These are phyloP conservation scores for Lepilemur septentrionalis DNA, from an alignment of 2,797 vertebrate species.

Conservation along the genomic window DNA sequence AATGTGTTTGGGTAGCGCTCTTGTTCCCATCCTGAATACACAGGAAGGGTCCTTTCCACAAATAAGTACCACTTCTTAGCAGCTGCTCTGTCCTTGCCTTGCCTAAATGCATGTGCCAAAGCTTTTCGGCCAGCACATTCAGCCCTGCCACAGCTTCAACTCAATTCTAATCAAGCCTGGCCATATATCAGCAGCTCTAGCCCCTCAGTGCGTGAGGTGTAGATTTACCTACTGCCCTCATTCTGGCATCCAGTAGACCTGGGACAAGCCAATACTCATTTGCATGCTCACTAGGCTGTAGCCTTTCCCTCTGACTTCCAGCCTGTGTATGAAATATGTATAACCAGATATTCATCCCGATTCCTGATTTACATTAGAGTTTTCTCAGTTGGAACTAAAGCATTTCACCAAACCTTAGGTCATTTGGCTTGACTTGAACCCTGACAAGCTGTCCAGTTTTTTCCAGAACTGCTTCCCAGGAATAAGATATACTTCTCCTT, in stretches of 20 bases:
- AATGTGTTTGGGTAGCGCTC: neutral
- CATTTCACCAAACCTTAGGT: neutral
- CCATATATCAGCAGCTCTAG: neutral
- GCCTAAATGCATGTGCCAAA: neutral
- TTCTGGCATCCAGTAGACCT: neutral
- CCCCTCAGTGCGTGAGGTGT: neutral
- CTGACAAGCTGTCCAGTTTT: neutral
- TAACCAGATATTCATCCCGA: neutral
- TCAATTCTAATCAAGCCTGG: neutral
- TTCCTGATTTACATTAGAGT: neutral
- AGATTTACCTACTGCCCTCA: neutral
- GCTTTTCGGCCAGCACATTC: neutral
- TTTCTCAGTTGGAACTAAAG: neutral
- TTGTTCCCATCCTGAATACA: neutral
- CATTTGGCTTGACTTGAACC: slow-evolving; percentile 23
- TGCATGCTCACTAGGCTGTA: neutral
- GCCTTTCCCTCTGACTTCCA: neutral
- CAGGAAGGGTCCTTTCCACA: neutral
- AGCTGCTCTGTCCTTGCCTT: neutral
- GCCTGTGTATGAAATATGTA: neutral
- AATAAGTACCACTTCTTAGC: neutral
- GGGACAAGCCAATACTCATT: neutral
- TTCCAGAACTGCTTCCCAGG: neutral
- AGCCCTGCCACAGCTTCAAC: neutral
- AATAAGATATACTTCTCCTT: neutral